phyloP scores from a whole-genome alignment of 2,113 vertebrate species.

The Vanacampus margaritifer region DNA sequence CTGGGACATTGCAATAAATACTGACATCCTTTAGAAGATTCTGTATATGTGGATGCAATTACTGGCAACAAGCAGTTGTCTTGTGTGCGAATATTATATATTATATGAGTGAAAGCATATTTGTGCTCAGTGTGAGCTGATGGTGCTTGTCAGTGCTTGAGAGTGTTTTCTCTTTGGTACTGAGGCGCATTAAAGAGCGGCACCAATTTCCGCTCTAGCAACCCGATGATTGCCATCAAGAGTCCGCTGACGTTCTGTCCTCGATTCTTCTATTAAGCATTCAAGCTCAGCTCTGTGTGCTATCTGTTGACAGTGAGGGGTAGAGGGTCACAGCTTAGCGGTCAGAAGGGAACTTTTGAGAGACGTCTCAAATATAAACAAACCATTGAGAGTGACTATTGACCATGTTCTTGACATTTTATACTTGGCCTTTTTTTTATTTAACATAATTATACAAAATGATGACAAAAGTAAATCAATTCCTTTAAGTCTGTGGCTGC shows the following conservation, averaged over 20 bases:
- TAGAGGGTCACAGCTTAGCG: not conserved
- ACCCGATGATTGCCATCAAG: slow-evolving; percentile 29
- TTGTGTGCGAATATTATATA: not conserved
- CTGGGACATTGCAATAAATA: not conserved
- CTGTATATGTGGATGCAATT: not conserved
- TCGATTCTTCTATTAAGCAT: slow-evolving; percentile 3
- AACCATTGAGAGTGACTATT: not conserved
- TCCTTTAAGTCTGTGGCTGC: too few relatives aligned
- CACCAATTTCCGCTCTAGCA: slow-evolving; percentile 36
- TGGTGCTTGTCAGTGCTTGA: slow-evolving; percentile 28
- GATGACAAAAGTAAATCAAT: not conserved
- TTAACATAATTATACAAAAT: not conserved
- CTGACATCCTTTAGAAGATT: not conserved
- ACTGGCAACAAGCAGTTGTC: not conserved
- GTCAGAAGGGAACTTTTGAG: slow-evolving; percentile 1
- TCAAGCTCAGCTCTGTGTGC: not conserved
- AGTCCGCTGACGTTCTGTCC: slow-evolving; percentile 9
- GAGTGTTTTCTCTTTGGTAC: slow-evolving; percentile 13
- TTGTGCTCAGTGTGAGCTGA: not conserved
- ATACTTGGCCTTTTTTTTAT: not conserved
- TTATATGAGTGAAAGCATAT: not conserved
- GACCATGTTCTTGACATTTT: not conserved
- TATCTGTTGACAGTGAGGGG: not conserved
- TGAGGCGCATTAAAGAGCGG: slow-evolving; percentile 11
- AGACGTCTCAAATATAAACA: not conserved